Conservation (phyloP, 2,797 vertebrate species). For the Enteromius afrohamiltoni region DNA sequence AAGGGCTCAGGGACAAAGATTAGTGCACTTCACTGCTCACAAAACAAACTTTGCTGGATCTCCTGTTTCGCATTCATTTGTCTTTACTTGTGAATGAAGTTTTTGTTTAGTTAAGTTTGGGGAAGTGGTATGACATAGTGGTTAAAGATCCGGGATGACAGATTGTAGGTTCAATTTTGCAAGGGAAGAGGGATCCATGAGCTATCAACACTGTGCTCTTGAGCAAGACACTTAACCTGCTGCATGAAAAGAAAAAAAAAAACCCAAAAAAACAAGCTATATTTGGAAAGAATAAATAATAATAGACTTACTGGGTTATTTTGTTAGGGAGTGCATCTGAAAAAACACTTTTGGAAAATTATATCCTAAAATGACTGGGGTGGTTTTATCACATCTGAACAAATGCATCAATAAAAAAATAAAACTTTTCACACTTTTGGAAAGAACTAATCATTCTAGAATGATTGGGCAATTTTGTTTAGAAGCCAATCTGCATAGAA, state of each 20-base stretch:
- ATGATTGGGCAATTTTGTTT: background rate
- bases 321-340: background rate
- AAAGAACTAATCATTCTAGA: background rate
- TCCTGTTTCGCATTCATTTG: background rate
- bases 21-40: background rate
- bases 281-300: background rate
- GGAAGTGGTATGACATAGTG: background rate
- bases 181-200: background rate
- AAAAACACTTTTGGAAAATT: background rate
- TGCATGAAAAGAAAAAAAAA: background rate
- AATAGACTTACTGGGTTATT: background rate
- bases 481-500: background rate
- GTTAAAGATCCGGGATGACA: background rate
- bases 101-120: background rate
- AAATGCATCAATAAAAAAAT: background rate
- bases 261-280: background rate
- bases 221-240: background rate
- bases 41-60: background rate
- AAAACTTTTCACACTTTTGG: background rate
- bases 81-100: background rate
- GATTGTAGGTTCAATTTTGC: background rate
- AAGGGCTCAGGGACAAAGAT: background rate
- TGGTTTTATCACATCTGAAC: background rate
- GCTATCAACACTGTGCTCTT: conserved; percentile 6
- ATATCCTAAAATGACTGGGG: background rate